Evolutionary conservation across 2,888 invertebrate species (phyloP).

Genomic region (Agrochola litura): DNA sequence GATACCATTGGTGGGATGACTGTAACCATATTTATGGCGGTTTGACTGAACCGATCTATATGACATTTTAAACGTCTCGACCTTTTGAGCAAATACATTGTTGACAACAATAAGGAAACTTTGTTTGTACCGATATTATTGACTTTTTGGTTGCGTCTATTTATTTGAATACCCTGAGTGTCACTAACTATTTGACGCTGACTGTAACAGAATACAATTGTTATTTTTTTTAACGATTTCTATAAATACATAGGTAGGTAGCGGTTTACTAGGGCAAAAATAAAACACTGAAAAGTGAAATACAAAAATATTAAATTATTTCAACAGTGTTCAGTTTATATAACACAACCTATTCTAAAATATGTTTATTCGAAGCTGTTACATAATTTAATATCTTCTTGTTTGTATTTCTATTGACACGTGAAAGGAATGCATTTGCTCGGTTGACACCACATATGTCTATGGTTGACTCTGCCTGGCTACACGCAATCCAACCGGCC

Average conservation of each 20-base stretch:
- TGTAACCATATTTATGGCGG: too few relatives aligned
- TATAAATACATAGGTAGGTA: neutral
- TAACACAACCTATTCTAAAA: too few relatives aligned
- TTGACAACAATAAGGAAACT: too few relatives aligned
- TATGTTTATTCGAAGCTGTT: neutral
- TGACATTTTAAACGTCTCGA: too few relatives aligned
- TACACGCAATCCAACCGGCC: neutral
- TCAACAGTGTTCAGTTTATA: neutral
- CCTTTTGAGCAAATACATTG: too few relatives aligned
- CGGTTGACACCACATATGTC: too few relatives aligned
- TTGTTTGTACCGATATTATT: too few relatives aligned
- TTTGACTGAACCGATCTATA: too few relatives aligned
- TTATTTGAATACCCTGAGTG: too few relatives aligned
- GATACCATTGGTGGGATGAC: too few relatives aligned
- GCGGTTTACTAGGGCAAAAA: neutral
- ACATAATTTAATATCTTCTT: neutral
- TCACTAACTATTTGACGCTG: too few relatives aligned
- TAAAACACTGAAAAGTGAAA: neutral
- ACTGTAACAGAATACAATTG: neutral
- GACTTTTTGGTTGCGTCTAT: too few relatives aligned
- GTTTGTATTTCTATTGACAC: neutral
- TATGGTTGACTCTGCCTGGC: neutral
- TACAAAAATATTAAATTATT: neutral
- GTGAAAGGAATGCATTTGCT: neutral
- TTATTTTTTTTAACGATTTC: neutral